Percentiles rank a stretch among this genome's conserved stretches.
Conservation (phyloP, 2,113 vertebrate genomes). For the Channa argus region DNA sequence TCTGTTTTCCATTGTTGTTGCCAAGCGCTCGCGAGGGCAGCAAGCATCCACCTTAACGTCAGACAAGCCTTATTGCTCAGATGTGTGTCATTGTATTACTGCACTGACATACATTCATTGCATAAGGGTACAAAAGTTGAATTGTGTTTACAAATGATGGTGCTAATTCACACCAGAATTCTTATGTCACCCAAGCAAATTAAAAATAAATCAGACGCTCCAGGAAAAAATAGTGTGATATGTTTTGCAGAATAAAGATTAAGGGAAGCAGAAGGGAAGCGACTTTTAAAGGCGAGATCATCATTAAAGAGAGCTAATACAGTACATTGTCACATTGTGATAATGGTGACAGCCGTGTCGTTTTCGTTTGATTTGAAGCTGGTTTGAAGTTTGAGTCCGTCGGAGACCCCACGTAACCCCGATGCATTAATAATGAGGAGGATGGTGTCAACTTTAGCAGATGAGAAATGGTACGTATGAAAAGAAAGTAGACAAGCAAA, state of each 20-base stretch:
- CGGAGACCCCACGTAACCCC: conserved; percentile 19
- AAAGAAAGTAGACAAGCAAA: background rate
- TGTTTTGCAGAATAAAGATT: background rate
- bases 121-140: background rate
- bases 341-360: background rate
- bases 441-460: conserved; percentile 20
- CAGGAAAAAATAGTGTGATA: background rate
- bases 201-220: background rate
- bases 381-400: conserved; percentile 38
- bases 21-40: conserved; percentile 25
- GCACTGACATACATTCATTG: conserved; percentile 14
- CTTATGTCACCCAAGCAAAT: background rate
- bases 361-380: conserved; percentile 21
- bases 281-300: conserved; percentile 14
- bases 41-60: conserved; percentile 5
- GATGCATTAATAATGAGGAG: conserved; percentile 42
- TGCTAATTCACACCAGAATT: background rate
- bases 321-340: conserved; percentile 39
- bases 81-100: conserved; percentile 14
- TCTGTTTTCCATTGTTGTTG: conserved; percentile 16
- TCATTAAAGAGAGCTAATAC: conserved; percentile 34
- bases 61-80: background rate
- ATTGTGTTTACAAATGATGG: background rate
- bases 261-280: background rate
- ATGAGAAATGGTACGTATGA: conserved; percentile 20